Evolutionary conservation across 2,888 invertebrate genomes (phyloP).

Genomic region (Metallyticus violacea): DNA sequence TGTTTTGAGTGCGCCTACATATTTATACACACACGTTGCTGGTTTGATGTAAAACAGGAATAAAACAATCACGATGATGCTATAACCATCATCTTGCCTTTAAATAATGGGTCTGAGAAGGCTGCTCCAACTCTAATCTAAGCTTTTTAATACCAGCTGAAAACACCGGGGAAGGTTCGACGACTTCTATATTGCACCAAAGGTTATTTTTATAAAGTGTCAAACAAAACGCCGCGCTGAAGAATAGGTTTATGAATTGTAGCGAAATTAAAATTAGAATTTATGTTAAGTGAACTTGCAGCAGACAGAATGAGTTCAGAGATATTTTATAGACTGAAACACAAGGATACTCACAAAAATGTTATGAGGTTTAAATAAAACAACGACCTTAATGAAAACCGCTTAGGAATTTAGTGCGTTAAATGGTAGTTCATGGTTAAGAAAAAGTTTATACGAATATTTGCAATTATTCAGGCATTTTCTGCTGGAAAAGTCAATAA

Average conservation of each 20-base stretch:
- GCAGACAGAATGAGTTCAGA: too few species aligned
- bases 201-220: neutral
- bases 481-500: too few species aligned
- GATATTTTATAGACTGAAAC: neutral
- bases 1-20: slow-evolving; percentile 4
- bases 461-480: too few species aligned
- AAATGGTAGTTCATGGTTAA: too few species aligned
- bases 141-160: neutral
- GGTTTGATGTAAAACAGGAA: slow-evolving; percentile 11
- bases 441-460: too few species aligned
- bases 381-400: too few species aligned
- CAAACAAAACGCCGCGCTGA: neutral
- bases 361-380: too few species aligned
- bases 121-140: too few species aligned
- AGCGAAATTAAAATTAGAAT: neutral
- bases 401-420: too few species aligned
- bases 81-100: neutral
- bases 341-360: neutral
- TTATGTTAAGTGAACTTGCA: too few species aligned
- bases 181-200: neutral
- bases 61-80: too few species aligned
- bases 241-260: neutral
- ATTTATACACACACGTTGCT: neutral
- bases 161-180: neutral
- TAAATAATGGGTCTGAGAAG: neutral